Conservation (phyloP, 2,113 vertebrate species). For the Tachysurus fulvidraco region DNA sequence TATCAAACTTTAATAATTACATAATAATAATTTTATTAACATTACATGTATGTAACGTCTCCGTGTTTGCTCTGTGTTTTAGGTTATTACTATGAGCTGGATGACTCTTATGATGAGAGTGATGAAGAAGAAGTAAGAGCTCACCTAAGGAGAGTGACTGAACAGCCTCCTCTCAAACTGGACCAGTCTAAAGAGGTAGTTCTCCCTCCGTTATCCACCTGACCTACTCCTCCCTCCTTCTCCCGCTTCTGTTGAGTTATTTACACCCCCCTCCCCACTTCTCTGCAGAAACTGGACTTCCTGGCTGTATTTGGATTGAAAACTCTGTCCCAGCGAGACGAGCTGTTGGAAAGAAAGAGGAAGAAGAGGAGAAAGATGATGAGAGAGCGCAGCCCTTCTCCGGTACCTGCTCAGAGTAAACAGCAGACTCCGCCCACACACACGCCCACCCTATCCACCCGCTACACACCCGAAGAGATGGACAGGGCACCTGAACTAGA, state of each 20-base stretch:
- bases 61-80: constrained; percentile 1
- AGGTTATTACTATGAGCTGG: constrained; percentile 97
- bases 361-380: constrained; percentile 91
- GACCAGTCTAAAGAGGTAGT: constrained; percentile 90
- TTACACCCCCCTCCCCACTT: constrained; percentile 7
- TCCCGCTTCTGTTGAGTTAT: background rate
- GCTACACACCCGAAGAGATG: constrained; percentile 94
- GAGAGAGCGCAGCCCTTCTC: constrained; percentile 88
- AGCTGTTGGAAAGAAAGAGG: constrained; percentile 88
- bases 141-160: constrained; percentile 89
- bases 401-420: constrained; percentile 78
- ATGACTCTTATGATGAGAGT: constrained; percentile 96
- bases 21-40: background rate
- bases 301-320: constrained; percentile 87
- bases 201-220: background rate
- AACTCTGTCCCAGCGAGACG: constrained; percentile 85
- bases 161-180: constrained; percentile 93
- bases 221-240: background rate
- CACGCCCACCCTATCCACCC: constrained; percentile 78
- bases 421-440: constrained; percentile 77
- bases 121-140: constrained; percentile 95
- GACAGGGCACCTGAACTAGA: constrained; percentile 91
- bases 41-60: background rate
- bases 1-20: background rate
- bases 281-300: constrained; percentile 90